Percentiles rank a stretch among this genome's conserved stretches.
Evolutionary conservation across 2,888 invertebrate species (phyloP).

Genomic region (Drosophila cognata): DNA sequence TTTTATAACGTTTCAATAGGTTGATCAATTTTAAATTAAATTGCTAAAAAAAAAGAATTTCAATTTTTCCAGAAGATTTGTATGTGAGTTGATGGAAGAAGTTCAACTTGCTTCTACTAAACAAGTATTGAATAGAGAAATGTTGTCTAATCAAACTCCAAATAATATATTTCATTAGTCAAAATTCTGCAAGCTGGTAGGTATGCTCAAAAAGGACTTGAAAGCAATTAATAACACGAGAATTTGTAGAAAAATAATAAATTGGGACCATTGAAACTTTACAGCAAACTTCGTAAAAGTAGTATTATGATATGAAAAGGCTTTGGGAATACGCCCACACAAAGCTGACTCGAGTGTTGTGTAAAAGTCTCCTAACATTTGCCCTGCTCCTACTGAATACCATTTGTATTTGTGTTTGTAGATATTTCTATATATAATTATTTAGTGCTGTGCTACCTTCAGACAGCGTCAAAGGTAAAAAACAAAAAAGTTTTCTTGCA

Average conservation of each 20-base stretch:
- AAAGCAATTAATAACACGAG: background rate
- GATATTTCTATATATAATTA: conserved; percentile 45
- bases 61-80: background rate
- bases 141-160: background rate
- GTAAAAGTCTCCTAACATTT: conserved; percentile 39
- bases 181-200: background rate
- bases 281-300: conserved; percentile 20
- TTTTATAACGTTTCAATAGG: too few species aligned
- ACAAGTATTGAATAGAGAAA: background rate
- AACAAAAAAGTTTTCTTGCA: conserved; percentile 32
- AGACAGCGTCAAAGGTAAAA: conserved; percentile 74
- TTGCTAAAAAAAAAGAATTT: too few species aligned
- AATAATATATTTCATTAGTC: background rate
- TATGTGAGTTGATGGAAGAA: background rate
- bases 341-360: conserved; percentile 21
- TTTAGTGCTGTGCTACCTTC: conserved; percentile 67
- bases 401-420: conserved; percentile 10
- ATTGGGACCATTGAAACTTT: conserved; percentile 18
- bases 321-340: conserved; percentile 38
- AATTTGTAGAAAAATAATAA: background rate
- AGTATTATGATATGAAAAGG: conserved; percentile 39
- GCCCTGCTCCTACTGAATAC: conserved; percentile 20
- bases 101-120: background rate
- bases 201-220: background rate
- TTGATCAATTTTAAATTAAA: too few species aligned